phyloP scores from a whole-genome alignment of 2,113 vertebrate species.

The Nibea albiflora region DNA sequence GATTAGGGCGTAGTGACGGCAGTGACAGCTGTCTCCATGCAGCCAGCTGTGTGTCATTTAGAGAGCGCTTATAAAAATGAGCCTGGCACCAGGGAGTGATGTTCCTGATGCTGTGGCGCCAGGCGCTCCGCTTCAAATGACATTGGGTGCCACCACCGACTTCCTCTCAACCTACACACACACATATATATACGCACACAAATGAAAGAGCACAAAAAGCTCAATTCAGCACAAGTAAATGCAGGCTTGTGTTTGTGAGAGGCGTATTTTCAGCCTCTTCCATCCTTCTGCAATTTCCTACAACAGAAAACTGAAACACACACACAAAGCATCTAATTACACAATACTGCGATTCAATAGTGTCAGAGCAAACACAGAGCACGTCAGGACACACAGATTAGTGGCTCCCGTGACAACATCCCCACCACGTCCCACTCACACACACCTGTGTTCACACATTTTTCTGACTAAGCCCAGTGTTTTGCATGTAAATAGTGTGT shows the following conservation, averaged over 20 bases:
- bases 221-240: conserved; percentile 67
- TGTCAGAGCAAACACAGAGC: conserved; percentile 52
- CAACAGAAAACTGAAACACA: conserved; percentile 55
- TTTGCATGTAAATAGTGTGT: conserved; percentile 82
- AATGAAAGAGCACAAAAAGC: conserved; percentile 72
- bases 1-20: conserved; percentile 78
- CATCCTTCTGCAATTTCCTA: conserved; percentile 28
- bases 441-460: conserved; percentile 81
- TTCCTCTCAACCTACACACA: conserved; percentile 73
- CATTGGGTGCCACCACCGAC: conserved; percentile 79
- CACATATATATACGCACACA: conserved; percentile 47
- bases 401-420: conserved; percentile 60
- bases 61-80: conserved; percentile 80
- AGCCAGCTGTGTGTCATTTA: conserved; percentile 87
- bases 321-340: conserved; percentile 63
- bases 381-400: conserved; percentile 72
- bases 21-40: conserved; percentile 83
- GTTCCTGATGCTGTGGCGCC: conserved; percentile 81
- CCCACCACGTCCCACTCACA: conserved; percentile 42
- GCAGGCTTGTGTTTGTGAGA: conserved; percentile 54
- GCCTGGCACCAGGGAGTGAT: conserved; percentile 83
- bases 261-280: conserved; percentile 51
- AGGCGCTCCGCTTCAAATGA: conserved; percentile 79
- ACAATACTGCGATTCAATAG: conserved; percentile 49
- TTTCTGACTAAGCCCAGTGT: conserved; percentile 56